These are phyloP conservation scores for Lithophane socia DNA, from an alignment of 2,888 invertebrate genomes.

Conservation along the genomic window DNA sequence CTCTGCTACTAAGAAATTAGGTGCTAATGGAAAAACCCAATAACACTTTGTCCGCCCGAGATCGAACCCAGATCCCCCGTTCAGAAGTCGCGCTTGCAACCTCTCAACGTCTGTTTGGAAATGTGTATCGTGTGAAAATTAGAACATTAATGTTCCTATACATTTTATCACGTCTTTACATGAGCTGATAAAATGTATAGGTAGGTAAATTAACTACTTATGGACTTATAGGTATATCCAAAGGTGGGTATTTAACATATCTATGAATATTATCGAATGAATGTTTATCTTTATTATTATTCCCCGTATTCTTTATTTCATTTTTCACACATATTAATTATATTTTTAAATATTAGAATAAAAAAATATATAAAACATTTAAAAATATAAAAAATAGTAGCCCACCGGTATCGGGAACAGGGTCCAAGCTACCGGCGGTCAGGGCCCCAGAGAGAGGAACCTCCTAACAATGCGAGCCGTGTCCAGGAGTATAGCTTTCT, in stretches of 20 bases:
- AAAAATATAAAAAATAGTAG: no score
- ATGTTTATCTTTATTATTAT: constrained; percentile 12
- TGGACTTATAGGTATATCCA: background rate
- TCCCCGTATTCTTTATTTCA: no score
- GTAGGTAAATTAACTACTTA: background rate
- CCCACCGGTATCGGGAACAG: no score
- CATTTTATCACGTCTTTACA: background rate
- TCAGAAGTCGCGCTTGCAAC: no score
- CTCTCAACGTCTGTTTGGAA: background rate
- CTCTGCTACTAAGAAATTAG: background rate
- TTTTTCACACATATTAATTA: no score
- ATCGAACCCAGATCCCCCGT: background rate
- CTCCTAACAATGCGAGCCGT: no score
- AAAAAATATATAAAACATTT: no score
- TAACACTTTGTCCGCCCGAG: background rate
- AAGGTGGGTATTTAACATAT: background rate
- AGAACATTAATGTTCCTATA: background rate
- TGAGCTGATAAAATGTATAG: no score
- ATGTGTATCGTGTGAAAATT: constrained; percentile 8
- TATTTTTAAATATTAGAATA: no score
- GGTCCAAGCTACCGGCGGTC: no score
- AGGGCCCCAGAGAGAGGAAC: no score
- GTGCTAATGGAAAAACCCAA: background rate
- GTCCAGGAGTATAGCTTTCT: no score
- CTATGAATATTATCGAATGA: constrained; percentile 6